Percentiles rank a stretch among this genome's conserved stretches.
These are phyloP conservation scores for Venustaconcha ellipsiformis DNA, from an alignment of 1,140 invertebrate species.

Conservation along the genomic window DNA sequence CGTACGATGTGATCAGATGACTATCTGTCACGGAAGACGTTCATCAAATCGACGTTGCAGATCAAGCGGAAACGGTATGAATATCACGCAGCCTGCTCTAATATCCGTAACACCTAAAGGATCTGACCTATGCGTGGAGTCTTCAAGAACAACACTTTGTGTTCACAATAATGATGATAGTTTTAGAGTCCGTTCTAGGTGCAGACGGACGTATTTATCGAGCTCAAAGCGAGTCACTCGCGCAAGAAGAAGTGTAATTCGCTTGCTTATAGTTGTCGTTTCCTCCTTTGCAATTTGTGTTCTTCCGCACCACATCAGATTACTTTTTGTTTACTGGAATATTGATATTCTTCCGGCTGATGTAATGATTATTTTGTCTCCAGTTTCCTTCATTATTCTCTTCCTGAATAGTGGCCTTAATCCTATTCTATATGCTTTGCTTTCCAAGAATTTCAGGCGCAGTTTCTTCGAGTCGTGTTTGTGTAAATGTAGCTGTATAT, in stretches of 20 bases:
- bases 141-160: too few relatives aligned
- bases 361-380: conserved; percentile 82
- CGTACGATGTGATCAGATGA: too few relatives aligned
- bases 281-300: conserved; percentile 87
- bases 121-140: too few relatives aligned
- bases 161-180: too few relatives aligned
- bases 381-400: conserved; percentile 84
- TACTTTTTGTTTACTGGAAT: conserved; percentile 78
- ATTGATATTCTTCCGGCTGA: conserved; percentile 69
- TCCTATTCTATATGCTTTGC: conserved; percentile 85
- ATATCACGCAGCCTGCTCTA: too few relatives aligned
- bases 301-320: conserved; percentile 84
- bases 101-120: too few relatives aligned
- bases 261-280: conserved; percentile 86
- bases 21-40: too few relatives aligned
- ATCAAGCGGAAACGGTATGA: too few relatives aligned
- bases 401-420: conserved; percentile 89
- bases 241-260: conserved; percentile 68
- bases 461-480: conserved; percentile 59
- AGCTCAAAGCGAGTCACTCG: conserved; percentile 26
- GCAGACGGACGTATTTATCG: conserved; percentile 5
- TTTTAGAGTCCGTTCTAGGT: neutral
- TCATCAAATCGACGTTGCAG: too few relatives aligned
- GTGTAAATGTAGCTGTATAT: too few relatives aligned
- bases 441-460: conserved; percentile 76